phyloP scores from a whole-genome alignment of 1,140 invertebrate species.

The Bombus polaris region DNA sequence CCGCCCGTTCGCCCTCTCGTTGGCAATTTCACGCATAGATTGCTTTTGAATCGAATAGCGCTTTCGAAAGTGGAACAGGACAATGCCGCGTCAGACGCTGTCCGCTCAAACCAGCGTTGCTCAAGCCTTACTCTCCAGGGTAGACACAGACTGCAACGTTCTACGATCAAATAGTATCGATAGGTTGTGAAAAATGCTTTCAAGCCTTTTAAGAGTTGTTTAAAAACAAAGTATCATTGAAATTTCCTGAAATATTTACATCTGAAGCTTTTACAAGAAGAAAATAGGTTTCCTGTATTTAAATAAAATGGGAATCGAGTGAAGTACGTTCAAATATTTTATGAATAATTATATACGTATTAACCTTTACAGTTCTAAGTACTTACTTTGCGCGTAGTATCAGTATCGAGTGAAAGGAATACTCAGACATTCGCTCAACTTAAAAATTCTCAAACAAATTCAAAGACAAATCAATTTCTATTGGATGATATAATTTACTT shows the following conservation, averaged over 20 bases:
- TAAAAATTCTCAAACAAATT: not conserved
- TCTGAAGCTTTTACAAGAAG: too few relatives aligned
- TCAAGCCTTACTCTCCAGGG: not conserved
- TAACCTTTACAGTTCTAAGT: not conserved
- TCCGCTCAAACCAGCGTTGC: not conserved
- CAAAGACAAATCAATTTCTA: not conserved
- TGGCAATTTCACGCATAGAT: constrained; percentile 65
- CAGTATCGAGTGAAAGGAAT: not conserved
- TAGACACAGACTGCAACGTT: not conserved
- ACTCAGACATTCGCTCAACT: too few relatives aligned
- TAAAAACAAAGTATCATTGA: not conserved
- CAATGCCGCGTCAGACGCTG: constrained; percentile 3
- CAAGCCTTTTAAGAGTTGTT: not conserved
- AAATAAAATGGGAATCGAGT: not conserved
- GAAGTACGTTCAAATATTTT: not conserved
- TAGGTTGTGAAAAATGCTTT: not conserved
- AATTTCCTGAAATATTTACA: not conserved
- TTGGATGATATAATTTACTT: not conserved
- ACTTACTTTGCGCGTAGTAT: not conserved
- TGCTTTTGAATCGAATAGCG: constrained; percentile 55
- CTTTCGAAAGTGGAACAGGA: constrained; percentile 51
- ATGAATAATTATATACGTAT: too few relatives aligned
- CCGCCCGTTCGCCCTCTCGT: constrained; percentile 16
- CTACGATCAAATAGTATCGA: not conserved
- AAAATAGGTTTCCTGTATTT: not conserved